These are phyloP conservation scores for Pelobates cultripes DNA, from an alignment of 2,797 vertebrate genomes.

Conservation along the genomic window DNA sequence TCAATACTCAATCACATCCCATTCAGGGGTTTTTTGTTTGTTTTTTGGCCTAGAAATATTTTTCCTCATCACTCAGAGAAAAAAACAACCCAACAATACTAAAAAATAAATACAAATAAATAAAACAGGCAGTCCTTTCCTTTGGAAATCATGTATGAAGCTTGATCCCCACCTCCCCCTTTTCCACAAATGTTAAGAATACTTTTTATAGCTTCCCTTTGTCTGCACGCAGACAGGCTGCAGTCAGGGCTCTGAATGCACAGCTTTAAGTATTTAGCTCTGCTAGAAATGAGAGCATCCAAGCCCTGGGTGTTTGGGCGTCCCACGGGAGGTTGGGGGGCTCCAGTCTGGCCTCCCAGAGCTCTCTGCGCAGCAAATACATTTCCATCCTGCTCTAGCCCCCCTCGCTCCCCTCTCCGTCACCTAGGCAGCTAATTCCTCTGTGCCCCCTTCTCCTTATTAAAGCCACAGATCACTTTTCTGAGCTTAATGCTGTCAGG, in stretches of 20 bases:
- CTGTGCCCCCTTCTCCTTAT: slow-evolving; percentile 91
- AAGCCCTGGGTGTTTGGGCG: slow-evolving; percentile 83
- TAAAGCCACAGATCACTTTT: slow-evolving; percentile 99
- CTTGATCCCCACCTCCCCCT: not conserved
- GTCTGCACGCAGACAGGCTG: slow-evolving; percentile 62
- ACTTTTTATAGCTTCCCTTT: slow-evolving; percentile 28
- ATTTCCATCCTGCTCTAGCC: slow-evolving; percentile 79
- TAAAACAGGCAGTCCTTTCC: not conserved
- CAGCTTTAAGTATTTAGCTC: slow-evolving; percentile 77
- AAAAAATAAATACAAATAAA: not conserved
- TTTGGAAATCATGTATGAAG: not conserved
- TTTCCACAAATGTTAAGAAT: slow-evolving; percentile 5
- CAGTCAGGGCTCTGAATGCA: slow-evolving; percentile 68
- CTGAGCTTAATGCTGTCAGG: slow-evolving; percentile 80
- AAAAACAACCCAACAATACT: not conserved
- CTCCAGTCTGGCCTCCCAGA: slow-evolving; percentile 75
- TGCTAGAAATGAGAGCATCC: slow-evolving; percentile 73
- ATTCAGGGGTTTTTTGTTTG: not conserved
- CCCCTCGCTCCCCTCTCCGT: slow-evolving; percentile 72
- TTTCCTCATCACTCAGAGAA: too few species aligned
- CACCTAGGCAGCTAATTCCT: slow-evolving; percentile 97
- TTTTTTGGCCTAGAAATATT: too few species aligned
- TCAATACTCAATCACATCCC: not conserved
- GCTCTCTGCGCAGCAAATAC: slow-evolving; percentile 82
- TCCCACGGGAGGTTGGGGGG: slow-evolving; percentile 70